phyloP scores from a whole-genome alignment of 2,888 invertebrate genomes.

The Glyphotaelius pellucidus region DNA sequence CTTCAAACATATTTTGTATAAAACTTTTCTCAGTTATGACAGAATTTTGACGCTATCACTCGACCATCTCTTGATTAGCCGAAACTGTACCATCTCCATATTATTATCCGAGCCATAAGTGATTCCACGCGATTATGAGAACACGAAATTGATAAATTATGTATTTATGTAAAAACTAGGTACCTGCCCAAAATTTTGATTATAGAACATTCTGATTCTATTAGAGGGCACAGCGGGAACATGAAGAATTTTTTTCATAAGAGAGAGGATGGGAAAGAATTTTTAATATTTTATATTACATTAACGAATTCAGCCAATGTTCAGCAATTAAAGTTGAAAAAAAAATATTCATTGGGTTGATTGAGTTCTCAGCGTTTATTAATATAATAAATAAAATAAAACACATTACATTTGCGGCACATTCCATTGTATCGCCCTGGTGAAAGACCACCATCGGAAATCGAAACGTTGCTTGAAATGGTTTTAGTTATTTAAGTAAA shows the following conservation, averaged over 20 bases:
- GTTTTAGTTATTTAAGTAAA: too few relatives aligned
- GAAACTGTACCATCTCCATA: neutral
- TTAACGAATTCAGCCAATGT: neutral
- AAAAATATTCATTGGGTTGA: too few relatives aligned
- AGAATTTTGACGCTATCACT: conserved; percentile 60
- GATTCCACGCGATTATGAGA: conserved; percentile 26
- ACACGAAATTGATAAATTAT: conserved; percentile 35
- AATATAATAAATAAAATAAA: too few relatives aligned
- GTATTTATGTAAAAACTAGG: conserved; percentile 34
- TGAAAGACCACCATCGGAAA: too few relatives aligned
- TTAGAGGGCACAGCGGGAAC: neutral
- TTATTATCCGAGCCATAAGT: conserved; percentile 40
- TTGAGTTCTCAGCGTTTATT: too few relatives aligned
- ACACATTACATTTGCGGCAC: too few relatives aligned
- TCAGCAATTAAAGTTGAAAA: too few relatives aligned
- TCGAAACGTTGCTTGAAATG: too few relatives aligned
- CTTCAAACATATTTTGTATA: conserved; percentile 36
- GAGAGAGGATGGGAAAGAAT: neutral
- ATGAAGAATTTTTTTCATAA: neutral
- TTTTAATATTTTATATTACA: neutral
- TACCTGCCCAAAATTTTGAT: neutral
- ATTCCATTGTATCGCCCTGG: too few relatives aligned
- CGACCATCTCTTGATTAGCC: conserved; percentile 44
- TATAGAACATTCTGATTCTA: neutral
- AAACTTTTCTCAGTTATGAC: conserved; percentile 61